These are phyloP conservation scores for Bradypodion ventrale DNA, from an alignment of 2,797 vertebrate genomes.

Conservation along the genomic window DNA sequence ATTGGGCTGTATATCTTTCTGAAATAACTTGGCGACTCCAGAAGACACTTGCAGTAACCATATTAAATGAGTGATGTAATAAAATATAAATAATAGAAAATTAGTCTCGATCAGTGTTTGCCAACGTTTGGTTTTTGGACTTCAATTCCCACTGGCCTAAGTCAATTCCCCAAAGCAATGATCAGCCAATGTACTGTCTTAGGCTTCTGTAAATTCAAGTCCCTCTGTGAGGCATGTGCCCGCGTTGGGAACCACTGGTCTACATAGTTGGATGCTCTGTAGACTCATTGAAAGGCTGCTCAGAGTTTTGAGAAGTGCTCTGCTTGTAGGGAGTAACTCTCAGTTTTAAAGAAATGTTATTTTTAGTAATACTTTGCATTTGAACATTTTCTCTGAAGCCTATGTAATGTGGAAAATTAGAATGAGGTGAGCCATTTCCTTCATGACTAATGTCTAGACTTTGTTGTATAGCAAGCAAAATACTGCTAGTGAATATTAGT, in stretches of 20 bases:
- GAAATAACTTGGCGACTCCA: conserved; percentile 2
- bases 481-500: neutral
- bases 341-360: conserved; percentile 29
- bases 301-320: conserved; percentile 8
- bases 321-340: conserved; percentile 44
- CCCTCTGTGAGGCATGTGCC: no score
- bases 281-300: neutral
- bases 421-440: conserved; percentile 24
- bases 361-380: conserved; percentile 44
- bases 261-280: no score
- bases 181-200: no score
- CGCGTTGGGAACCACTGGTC: no score
- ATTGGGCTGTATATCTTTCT: neutral
- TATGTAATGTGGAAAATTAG: conserved; percentile 43
- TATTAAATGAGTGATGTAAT: conserved; percentile 43
- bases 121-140: no score
- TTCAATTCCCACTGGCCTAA: no score
- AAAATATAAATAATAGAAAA: conserved; percentile 32
- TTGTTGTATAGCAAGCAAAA: neutral
- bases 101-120: conserved; percentile 35
- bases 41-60: conserved; percentile 19
- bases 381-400: conserved; percentile 29
- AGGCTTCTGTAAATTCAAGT: no score
- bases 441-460: conserved; percentile 37
- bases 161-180: no score